Conservation (phyloP, 2,113 vertebrate species). For the Trichechus manatus region DNA sequence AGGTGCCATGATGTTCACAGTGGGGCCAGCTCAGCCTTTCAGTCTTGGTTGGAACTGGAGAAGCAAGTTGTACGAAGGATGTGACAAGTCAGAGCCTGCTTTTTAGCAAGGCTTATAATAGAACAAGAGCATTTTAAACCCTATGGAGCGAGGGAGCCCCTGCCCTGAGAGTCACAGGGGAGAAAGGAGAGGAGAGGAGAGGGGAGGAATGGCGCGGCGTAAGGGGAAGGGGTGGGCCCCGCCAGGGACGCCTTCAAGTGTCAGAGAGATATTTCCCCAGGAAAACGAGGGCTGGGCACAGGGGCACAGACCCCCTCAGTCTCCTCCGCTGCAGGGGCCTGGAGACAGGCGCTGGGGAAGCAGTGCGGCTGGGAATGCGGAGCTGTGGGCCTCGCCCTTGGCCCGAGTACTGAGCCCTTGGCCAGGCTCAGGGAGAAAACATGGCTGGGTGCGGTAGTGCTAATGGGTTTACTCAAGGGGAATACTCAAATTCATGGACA, state of each 20-base stretch:
- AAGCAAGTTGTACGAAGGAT: neutral
- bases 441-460: neutral
- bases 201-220: neutral
- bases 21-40: neutral
- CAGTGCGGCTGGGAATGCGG: neutral
- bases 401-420: no score
- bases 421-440: no score
- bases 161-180: neutral
- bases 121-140: neutral
- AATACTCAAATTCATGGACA: neutral
- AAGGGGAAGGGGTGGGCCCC: neutral
- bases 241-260: neutral
- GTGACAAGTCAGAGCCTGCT: neutral
- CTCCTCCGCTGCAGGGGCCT: neutral
- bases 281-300: neutral
- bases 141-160: neutral
- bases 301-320: neutral
- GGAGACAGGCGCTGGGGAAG: neutral
- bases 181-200: neutral
- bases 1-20: neutral
- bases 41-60: neutral
- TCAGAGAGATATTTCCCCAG: neutral
- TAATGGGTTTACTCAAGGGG: neutral
- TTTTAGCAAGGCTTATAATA: neutral
- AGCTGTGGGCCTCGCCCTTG: fast-evolving